Evolutionary conservation across 2,888 invertebrate species (phyloP).

Genomic region (Drosophila mimetica): DNA sequence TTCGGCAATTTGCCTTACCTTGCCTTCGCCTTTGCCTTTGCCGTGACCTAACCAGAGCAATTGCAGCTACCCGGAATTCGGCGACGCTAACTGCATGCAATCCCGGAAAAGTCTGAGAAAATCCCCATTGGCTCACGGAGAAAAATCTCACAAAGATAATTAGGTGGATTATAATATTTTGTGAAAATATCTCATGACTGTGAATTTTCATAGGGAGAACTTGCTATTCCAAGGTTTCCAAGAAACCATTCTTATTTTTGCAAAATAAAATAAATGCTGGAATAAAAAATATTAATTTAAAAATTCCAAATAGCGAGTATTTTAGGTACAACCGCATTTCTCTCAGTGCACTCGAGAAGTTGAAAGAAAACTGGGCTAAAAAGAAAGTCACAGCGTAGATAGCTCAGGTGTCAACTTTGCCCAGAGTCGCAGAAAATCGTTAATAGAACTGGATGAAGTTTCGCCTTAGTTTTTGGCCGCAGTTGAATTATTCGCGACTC

Average conservation of each 20-base stretch:
- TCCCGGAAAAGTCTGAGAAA: background rate
- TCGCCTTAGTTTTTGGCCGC: conserved; percentile 12
- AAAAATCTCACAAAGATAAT: background rate
- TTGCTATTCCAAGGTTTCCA: too few relatives aligned
- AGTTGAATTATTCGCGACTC: conserved; percentile 33
- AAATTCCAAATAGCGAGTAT: too few relatives aligned
- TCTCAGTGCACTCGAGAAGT: background rate
- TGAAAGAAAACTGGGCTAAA: conserved; percentile 12
- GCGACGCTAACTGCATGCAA: conserved; percentile 18
- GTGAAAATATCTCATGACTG: too few relatives aligned
- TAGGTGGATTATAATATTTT: too few relatives aligned
- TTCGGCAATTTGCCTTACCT: conserved; percentile 48
- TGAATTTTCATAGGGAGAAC: too few relatives aligned
- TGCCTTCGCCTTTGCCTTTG: background rate
- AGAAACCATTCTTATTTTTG: too few relatives aligned
- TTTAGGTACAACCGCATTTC: background rate
- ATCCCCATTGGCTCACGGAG: background rate
- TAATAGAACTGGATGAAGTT: conserved; percentile 24
- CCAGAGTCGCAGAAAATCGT: conserved; percentile 23
- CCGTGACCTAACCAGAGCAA: conserved; percentile 48
- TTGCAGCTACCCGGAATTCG: conserved; percentile 31
- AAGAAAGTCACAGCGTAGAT: background rate
- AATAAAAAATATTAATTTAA: too few relatives aligned
- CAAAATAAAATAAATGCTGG: too few relatives aligned
- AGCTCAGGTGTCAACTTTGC: conserved; percentile 41